Base-by-base conservation (phyloP, 2,888 invertebrate species). In the Odontothrips loti region DNA sequence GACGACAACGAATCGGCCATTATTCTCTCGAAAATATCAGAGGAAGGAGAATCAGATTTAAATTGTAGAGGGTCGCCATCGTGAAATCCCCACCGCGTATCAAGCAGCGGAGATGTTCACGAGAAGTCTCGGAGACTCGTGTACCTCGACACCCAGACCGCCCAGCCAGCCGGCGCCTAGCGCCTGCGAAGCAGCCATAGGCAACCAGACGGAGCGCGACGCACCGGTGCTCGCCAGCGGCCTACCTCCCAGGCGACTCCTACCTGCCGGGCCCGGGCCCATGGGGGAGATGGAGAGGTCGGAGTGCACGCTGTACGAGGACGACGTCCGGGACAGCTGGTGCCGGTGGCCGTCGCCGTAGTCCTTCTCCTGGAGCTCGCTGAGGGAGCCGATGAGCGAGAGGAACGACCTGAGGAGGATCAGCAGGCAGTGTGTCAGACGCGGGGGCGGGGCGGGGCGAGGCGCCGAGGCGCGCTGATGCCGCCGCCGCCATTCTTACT, bases 301-400 rank as follows among this genome's bases (percentile, higher is more conserved):
- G 23, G 68, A 75, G 68, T 75, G 68, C 11, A 75, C 68, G 68
- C 68, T 75, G 68, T 12, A 75, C 23, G 68, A 23, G 12, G 68
- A 75, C 27, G 68, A 27, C 68, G 68, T 27, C 68, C 68, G 23
- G 0, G 87, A 87, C 81, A 90, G 84, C 68, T 87, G 86, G 43
- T 43, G 34, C 34, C 90, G 87, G 83, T 89, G 89, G 83, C 90
- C 90, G 85, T 94, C 94, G 0, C 92, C 93, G 85, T 95, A 94
- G 84, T 92, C 92, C 85, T 92, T 93, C 84, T 93, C 92, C 85
- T 92, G 91, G 12, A 95, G 88, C 86, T 93, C 94, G 82, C 92
- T 92, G 80, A 95, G 87, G 86, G 93, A 93, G 0, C 94, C 94
- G 83, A 95, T 94, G 27, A 95, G 88, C 82, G 93, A 92, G 82